Evolutionary conservation across 2,888 invertebrate genomes (phyloP), one percentile per base, ranked within the genome.

Genomic region (Ectemnius lituratus): DNA sequence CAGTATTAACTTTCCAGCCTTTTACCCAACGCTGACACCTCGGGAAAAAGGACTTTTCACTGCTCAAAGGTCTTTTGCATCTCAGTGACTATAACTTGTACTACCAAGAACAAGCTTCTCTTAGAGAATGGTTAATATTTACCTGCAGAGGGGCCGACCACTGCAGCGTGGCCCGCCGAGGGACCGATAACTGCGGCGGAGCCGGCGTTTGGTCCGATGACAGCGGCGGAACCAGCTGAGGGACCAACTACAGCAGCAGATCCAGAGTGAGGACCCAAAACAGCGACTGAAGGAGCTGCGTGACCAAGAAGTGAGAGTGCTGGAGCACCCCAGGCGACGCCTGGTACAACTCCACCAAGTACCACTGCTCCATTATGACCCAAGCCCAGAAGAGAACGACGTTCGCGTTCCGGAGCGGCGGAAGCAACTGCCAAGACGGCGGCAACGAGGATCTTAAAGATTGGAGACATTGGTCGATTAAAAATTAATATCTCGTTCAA

Each of bases 361-460:
- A 85, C 61, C 4, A 84, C 81, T 4, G 79, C 83, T 18, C 83
- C 84, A 49, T 86, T 76, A 28, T 79, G 78, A 27, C 83, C 84
- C 79, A 75, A 78, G 27, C 71, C 85, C 5, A 86, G 64, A 16
- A 86, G 66, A n/a, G 86, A 86, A 52, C 86, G 87, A 75, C 86
- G 83, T 60, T 86, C 79, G 47, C 86, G 84, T 28, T 86, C 83
- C 0, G 86, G 83, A 57, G 45, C 75, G 27, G 81, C 86, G n/a
- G 80, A 78, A n/a, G 69, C 82, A 18, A 80, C 72, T 23, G 82
- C 84, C 73, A 81, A 60, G 14, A 81, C 78, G 63, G 76, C 73
- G 57, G 77, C 80, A 52, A 86, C 64, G 56, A 85, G 57, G 59
- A 85, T 69, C 85, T 87, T 64, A 4, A 65, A 74, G 6, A 56